Conservation (phyloP, 2,113 vertebrate species). For the Marcusenius ussheri region DNA sequence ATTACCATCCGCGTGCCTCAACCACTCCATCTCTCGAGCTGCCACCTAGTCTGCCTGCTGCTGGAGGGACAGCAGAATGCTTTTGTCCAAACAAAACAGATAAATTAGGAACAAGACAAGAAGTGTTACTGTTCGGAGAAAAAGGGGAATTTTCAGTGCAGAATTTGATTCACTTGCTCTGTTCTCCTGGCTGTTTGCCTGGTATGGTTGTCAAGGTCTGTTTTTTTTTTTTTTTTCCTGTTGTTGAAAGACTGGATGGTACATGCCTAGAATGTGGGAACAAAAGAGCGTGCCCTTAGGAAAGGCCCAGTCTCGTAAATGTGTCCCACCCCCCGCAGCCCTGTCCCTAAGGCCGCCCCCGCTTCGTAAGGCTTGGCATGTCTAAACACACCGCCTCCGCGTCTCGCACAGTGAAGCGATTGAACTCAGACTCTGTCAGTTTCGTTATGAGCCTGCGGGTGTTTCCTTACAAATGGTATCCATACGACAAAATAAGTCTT, state of each 20-base stretch:
- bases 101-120: not conserved
- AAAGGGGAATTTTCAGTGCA: not conserved
- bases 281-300: not conserved
- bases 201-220: not conserved
- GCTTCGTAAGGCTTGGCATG: not conserved
- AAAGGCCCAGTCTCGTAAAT: not conserved
- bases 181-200: not conserved
- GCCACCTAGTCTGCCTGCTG: not conserved
- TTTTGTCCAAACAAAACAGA: not conserved
- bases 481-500: not conserved
- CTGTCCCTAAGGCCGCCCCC: not conserved
- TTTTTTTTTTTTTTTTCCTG: constrained; percentile 5
- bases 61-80: not conserved
- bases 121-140: not conserved
- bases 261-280: not conserved
- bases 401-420: not conserved
- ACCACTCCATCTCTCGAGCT: not conserved
- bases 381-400: not conserved
- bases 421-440: not conserved
- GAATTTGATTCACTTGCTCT: not conserved
- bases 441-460: not conserved
- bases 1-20: not conserved
- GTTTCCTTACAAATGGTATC: not conserved
- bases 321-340: not conserved
- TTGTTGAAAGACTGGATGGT: not conserved